Base-by-base conservation (phyloP, 2,113 vertebrate genomes). In the Nasalis larvatus region DNA sequence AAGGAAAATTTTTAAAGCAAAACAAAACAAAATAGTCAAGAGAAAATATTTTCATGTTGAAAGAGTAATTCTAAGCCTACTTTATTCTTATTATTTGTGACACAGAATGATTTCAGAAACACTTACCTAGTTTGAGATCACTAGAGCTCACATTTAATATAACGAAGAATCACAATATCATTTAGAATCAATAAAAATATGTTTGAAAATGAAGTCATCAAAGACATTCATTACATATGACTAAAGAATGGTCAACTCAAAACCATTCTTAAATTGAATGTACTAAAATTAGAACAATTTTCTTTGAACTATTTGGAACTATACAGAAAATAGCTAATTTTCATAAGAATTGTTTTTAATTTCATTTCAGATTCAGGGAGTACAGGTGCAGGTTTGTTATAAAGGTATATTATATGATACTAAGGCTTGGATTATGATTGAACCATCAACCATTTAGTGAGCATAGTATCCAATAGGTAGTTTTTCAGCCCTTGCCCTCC, bases 151-250 rank as follows among this genome's bases (percentile, higher is more conserved):
- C n/a, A 77, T 56, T 81, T 60, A 78, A 81, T n/a, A 32, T 84
- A 37, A 35, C 3, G 85, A 69, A 91, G 16, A n/a, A 49, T 54
- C 16, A 83, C 73, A 90, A 77, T 92, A 92, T 83, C 13, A 71
- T 86, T 95, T 68, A 86, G 13, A 32, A 77, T 86, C 73, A 81
- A 69, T n/a, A 85, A 88, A 76, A 91, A 89, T 35, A 63, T 81
- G 27, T n/a, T 42, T 77, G 37, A 77, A 96, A 91, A 58, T 93
- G 12, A 93, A 60, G 16, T 97, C 84, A 69, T 93, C 13, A 85
- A 88, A 93, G 32, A 40, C 5, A 66, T 76, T 73, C 86, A 58
- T 68, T 56, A 81, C 17, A 40, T 93, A 77, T 76, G 17, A 76
- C 21, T 90, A 68, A 58, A 86, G 86, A 40, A 76, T n/a, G 49